Evolutionary conservation across 1,140 invertebrate genomes (phyloP), one percentile per base, ranked within the genome.

Genomic region (Wasmannia auropunctata): DNA sequence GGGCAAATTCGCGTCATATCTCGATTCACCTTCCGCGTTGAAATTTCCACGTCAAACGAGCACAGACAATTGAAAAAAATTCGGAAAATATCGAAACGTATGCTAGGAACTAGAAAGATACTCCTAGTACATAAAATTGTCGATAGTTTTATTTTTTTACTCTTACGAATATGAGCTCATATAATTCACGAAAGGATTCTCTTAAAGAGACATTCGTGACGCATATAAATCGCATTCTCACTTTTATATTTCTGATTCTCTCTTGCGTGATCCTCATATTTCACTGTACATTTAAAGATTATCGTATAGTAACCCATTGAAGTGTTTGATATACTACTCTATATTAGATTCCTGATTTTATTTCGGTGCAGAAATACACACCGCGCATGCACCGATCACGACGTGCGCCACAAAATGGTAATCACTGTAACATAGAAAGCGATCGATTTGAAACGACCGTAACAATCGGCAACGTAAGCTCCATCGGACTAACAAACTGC

Each of bases 191-290:
- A 7, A 51, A 25, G 14, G 58, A 85, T 86, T 88, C 81, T 60
- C 74, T 46, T 92, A 92, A 92, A 90, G 88, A 93, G 91, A 79
- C 63, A 87, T 87, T 90, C 67, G 70, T 86, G 76, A 77, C 56
- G 74, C 67, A 62, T 58, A 51, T 31, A 76, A 56, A 65, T 65
- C 67, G 34, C 76, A 88, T 88, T 89, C 69, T 79, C 79, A 87
- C 80, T 91, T 87, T 88, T 88, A 87, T 72, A 87, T 80, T 90
- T 51, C 63, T 58, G 58, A 76, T 58, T 87, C 77, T 87, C 65
- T 85, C 67, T 56, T 63, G 51, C 76, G 51, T 70, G 34, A 67
- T 74, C 63, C n/a, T n/a, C 51, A 86, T 85, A 85, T 87, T 62
- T 65, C 16, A 34, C 28, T 79, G 28, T 46, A 46, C 0, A 67